Evolutionary conservation across 2,888 invertebrate species (phyloP), one percentile per base, ranked within the genome.

Genomic region (Drosophila buzzatii): DNA sequence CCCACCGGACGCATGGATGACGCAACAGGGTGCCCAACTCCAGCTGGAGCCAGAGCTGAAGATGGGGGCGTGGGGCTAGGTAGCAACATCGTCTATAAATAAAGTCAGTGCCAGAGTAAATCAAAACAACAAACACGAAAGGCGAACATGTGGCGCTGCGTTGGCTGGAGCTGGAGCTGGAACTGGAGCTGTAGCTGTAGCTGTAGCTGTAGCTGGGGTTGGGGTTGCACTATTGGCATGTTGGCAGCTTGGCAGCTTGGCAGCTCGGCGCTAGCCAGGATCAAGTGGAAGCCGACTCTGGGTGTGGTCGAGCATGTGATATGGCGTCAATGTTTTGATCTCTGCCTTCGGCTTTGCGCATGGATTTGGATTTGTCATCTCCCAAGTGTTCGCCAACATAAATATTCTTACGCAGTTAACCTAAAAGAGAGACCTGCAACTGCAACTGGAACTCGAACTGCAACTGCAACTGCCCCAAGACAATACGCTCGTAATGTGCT

Each of bases 1-100:
- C 89, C 89, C 89, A 89, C 89, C 78, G 89, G 82, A 88, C 78
- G 73, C 82, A 78, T 81, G 76, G 85, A 91, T 91, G 91, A 91
- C 91, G 91, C 91, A 91, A 91, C 91, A 90, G 91, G 91, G 91
- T 79, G 85, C 82, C 84, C 51, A 49, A 64, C 65, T 58, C 42
- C 31, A 47, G 55, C 12, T 18, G 37, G 41, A 52, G 33, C 3
- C 8, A 31, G 45, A 10, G 37, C n/a, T 44, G 52, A n/a, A 42
- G 45, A 45, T 45, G 45, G 41, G 41, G 20, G 45, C 33, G 58
- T 18, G 51, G 41, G n/a, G 39, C 27, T 12, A 31, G 41, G 55
- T 27, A 55, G 23, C 56, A 81, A 78, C 81, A 80, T 79, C 84
- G 84, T 89, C 89, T 87, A 88, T 89, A 89, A 91, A 91, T 91